A percentile compares a stretch with the other conserved stretches of the same genome.
phyloP scores from a whole-genome alignment of 2,888 invertebrate species.

The Scrobipalpa atriplicella region DNA sequence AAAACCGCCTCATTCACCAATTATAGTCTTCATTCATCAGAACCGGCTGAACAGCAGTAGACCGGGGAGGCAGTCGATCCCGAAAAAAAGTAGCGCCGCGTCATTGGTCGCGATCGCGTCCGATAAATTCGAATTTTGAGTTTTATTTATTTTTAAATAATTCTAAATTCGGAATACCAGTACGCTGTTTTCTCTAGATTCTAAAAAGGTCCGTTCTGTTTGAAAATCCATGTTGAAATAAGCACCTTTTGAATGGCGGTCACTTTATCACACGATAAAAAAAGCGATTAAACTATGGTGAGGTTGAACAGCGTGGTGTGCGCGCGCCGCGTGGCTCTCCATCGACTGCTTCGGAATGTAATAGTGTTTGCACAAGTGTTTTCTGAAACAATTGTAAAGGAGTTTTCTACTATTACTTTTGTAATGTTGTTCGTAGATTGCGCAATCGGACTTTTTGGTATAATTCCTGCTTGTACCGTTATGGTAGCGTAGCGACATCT shows the following conservation, averaged over 20 bases:
- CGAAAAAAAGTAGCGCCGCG: constrained; percentile 2
- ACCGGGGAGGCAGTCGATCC: not conserved
- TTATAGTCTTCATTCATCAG: not conserved
- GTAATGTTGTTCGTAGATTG: constrained; percentile 59
- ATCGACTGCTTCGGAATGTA: constrained; percentile 63
- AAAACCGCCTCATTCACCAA: constrained; percentile 2
- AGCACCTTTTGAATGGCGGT: not conserved
- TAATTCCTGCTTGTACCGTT: not conserved
- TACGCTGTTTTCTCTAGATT: not conserved
- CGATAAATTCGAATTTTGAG: constrained; percentile 22
- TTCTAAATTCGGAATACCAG: constrained; percentile 16
- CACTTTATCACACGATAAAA: constrained; percentile 27
- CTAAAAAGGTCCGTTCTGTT: constrained; percentile 16
- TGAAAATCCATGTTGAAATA: constrained; percentile 14
- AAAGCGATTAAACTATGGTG: constrained; percentile 33
- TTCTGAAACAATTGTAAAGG: constrained; percentile 77
- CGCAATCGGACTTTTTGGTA: constrained; percentile 30
- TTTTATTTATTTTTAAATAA: constrained; percentile 21
- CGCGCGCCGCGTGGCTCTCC: constrained; percentile 44
- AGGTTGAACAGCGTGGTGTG: constrained; percentile 54
- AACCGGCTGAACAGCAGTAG: not conserved
- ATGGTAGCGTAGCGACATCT: not conserved
- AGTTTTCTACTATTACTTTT: constrained; percentile 78
- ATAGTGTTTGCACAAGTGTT: constrained; percentile 77
- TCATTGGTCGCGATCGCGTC: not conserved